Percentiles rank a stretch among this genome's conserved stretches.
phyloP scores from a whole-genome alignment of 2,888 invertebrate genomes.

The Myathropa florea region DNA sequence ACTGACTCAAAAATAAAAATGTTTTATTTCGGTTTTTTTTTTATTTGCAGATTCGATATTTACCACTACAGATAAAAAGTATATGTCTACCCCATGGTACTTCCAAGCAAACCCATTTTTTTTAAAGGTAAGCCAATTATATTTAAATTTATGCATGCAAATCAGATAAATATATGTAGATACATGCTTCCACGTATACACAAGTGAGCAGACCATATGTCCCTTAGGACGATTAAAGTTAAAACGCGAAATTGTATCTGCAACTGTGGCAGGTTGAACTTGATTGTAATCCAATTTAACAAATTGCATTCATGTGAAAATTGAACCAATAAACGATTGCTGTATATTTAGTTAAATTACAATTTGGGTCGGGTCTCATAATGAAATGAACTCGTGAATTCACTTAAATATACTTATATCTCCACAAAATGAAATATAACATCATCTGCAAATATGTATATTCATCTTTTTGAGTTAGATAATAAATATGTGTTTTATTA shows the following conservation, averaged over 20 bases:
- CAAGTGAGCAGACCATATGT: background rate
- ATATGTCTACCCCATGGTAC: slow-evolving; percentile 35
- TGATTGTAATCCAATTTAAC: background rate
- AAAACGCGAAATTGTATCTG: background rate
- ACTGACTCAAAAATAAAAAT: too few species aligned
- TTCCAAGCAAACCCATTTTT: slow-evolving; percentile 28
- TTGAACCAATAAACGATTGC: background rate
- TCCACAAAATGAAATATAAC: too few species aligned
- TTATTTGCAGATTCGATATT: background rate
- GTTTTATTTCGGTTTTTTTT: too few species aligned
- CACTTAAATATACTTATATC: too few species aligned
- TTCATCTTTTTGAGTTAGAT: too few species aligned
- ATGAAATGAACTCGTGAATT: background rate
- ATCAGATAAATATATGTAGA: background rate
- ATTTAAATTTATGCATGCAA: background rate
- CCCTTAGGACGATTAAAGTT: background rate
- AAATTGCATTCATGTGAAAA: slow-evolving; percentile 8
- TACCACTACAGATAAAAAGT: background rate
- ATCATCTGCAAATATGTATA: too few species aligned
- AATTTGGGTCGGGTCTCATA: background rate
- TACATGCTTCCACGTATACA: background rate
- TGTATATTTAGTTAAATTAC: background rate
- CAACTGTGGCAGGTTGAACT: background rate
- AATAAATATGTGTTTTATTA: too few species aligned
- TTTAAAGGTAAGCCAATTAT: slow-evolving; percentile 33